Percentiles rank a stretch among this genome's conserved stretches.
Evolutionary conservation across 2,113 vertebrate species (phyloP).

Genomic region (Gracilinanus agilis): DNA sequence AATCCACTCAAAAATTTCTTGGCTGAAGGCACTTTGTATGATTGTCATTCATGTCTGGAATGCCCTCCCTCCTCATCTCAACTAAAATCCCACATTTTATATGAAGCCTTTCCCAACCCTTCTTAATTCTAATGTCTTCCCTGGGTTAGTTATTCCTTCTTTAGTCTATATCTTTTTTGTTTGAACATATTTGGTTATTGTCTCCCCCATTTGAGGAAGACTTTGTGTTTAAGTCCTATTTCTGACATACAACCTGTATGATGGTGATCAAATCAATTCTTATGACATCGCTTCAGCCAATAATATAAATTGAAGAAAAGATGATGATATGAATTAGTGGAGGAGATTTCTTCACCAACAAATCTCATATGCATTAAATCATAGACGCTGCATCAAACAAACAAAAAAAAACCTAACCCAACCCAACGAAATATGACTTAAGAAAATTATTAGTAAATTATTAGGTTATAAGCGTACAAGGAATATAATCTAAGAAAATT

Average conservation of each 20-base stretch:
- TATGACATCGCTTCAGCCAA: background rate
- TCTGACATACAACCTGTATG: background rate
- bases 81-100: background rate
- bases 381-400: background rate
- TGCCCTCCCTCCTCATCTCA: background rate
- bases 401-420: background rate
- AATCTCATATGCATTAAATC: background rate
- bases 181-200: background rate
- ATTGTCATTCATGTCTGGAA: background rate
- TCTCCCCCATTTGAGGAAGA: background rate
- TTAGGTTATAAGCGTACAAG: background rate
- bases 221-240: background rate
- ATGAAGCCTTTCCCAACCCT: background rate
- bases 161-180: background rate
- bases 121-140: background rate
- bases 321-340: background rate
- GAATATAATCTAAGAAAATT: background rate
- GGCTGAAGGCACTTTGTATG: background rate
- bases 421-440: background rate
- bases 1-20: background rate
- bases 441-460: background rate
- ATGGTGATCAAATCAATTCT: background rate
- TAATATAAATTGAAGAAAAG: background rate
- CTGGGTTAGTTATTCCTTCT: background rate
- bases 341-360: background rate